Evolutionary conservation across 2,113 vertebrate genomes (phyloP).

Genomic region (Anguilla japonica): DNA sequence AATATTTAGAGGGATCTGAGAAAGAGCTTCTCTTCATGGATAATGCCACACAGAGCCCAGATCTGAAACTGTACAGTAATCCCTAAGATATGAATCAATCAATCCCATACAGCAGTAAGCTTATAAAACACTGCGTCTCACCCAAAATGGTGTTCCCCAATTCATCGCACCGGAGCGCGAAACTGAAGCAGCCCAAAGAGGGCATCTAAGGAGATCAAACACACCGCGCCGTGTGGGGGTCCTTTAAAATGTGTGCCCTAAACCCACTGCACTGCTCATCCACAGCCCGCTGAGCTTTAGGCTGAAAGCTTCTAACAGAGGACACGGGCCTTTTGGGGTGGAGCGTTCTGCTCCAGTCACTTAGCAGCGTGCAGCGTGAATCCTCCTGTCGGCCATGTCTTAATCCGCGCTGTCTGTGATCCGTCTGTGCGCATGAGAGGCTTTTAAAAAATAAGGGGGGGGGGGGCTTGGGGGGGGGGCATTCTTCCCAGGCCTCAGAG

Average conservation of each 20-base stretch:
- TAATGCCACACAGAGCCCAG: not conserved
- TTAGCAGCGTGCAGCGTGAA: not conserved
- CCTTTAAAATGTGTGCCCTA: not conserved
- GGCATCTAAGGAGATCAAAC: not conserved
- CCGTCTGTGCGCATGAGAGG: not conserved
- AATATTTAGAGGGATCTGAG: not conserved
- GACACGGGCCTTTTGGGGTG: not conserved
- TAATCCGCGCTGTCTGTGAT: not conserved
- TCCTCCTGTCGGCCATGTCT: not conserved
- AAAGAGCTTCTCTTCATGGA: not conserved
- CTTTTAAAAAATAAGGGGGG: not conserved
- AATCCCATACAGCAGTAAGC: not conserved
- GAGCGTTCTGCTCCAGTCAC: not conserved
- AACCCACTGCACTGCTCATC: not conserved
- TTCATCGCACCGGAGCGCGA: not conserved
- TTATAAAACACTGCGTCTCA: not conserved
- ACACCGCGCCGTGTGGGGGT: not conserved
- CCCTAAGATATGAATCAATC: not conserved
- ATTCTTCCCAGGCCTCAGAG: not conserved
- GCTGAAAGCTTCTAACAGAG: not conserved
- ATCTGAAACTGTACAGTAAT: slow-evolving; percentile 3
- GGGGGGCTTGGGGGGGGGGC: too few relatives aligned
- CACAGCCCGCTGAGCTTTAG: not conserved
- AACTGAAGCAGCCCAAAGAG: not conserved
- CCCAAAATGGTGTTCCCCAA: not conserved